phyloP scores from a whole-genome alignment of 2,113 vertebrate species.

The Gnathonemus longibarbis region DNA sequence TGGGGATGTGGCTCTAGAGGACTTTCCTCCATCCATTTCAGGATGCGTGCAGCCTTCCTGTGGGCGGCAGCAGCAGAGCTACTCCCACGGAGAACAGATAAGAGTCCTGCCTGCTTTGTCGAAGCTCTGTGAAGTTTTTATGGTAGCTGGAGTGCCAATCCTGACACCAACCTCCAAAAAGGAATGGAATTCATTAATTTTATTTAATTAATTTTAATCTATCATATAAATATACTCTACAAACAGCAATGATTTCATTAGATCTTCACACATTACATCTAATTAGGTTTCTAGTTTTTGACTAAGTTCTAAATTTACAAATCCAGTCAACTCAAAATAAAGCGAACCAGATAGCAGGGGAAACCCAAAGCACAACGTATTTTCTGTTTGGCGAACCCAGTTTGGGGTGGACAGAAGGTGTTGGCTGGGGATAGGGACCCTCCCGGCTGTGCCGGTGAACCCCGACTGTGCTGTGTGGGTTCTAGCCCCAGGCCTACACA shows the following conservation, averaged over 20 bases:
- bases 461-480: neutral
- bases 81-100: neutral
- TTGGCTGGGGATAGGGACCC: neutral
- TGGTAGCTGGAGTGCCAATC: neutral
- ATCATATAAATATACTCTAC: neutral
- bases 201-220: neutral
- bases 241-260: neutral
- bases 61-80: neutral
- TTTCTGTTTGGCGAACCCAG: neutral
- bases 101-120: neutral
- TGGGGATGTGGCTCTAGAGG: neutral
- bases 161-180: no score
- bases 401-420: neutral
- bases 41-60: neutral
- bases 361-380: neutral
- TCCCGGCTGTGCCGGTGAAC: neutral
- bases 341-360: neutral
- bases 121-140: neutral
- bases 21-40: neutral
- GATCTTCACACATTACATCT: neutral
- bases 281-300: neutral
- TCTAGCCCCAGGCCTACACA: conserved; percentile 26
- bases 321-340: neutral
- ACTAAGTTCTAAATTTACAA: neutral
- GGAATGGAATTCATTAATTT: no score